Base-by-base conservation (phyloP, 2,113 vertebrate species). In the Manacus vitellinus region DNA sequence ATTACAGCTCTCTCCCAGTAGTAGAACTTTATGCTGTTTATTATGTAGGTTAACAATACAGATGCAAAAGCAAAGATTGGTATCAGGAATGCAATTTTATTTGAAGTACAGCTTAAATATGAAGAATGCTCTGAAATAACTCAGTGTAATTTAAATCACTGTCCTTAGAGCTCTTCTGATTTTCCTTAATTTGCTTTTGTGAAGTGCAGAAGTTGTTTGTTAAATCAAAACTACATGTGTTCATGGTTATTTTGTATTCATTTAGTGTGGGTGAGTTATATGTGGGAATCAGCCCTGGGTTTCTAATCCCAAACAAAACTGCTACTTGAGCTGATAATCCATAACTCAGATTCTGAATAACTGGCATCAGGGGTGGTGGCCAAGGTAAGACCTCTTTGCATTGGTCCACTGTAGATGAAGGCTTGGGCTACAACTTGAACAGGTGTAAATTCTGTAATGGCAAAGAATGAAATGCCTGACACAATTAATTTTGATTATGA, bases 141-240 rank as follows among this genome's bases (percentile, higher is more conserved):
- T 74, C 46, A 33, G 1, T 70, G 22, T 71, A 88, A 84, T 94
- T 93, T 94, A 71, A 63, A 84, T 83, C 44, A 59, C 43, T 93
- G 83, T 96, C 72, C 88, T 91, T 68, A 44, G 14, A 46, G 18
- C 52, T 86, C 44, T 81, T 86, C 61, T 68, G 61, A 55, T 88
- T 94, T 86, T 55, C 25, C 79, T 84, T 94, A 39, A 86, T 96
- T 94, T 95, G 47, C 72, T 93, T 90, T 93, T 84, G 63, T 86
- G 65, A 86, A 86, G 59, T 65, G 61, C 35, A 61, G 7, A 77
- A 92, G 7, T 59, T 59, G 68, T 47, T 91, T 71, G 62, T 82
- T 76, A 71, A 73, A 74, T 88, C 79, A 86, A 67, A 85, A 66
- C 55, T 73, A 51, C 21, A 8, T 16, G 2, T 62, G 41, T 86